These are phyloP conservation scores for Lethrus apterus DNA, from an alignment of 1,140 invertebrate species.

Conservation along the genomic window DNA sequence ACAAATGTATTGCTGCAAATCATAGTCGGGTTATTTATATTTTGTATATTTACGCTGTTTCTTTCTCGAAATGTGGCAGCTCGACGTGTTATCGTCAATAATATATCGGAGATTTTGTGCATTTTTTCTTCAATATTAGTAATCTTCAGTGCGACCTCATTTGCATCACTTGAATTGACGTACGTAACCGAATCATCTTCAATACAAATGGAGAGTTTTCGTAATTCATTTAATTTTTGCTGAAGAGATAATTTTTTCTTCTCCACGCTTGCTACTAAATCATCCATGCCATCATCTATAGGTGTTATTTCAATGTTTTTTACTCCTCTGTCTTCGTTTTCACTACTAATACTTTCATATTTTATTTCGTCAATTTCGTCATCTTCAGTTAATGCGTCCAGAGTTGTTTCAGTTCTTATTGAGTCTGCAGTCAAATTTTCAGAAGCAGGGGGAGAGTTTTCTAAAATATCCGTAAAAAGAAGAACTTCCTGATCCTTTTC, in stretches of 20 bases:
- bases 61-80: conserved; percentile 33
- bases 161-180: conserved; percentile 30
- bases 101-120: conserved; percentile 35
- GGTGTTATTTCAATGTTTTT: conserved; percentile 8
- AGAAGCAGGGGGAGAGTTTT: too few species aligned
- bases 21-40: conserved; percentile 30
- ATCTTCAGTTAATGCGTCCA: background rate
- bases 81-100: conserved; percentile 34
- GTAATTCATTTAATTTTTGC: conserved; percentile 35
- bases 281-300: conserved; percentile 36
- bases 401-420: too few species aligned
- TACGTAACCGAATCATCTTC: conserved; percentile 35
- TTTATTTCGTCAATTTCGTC: background rate
- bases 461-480: too few species aligned
- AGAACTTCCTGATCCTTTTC: too few species aligned
- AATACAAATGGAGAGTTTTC: conserved; percentile 28
- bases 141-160: conserved; percentile 32
- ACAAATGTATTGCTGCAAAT: conserved; percentile 20
- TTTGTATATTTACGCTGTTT: conserved; percentile 34
- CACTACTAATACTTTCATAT: background rate
- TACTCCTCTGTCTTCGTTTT: conserved; percentile 7
- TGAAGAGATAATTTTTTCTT: conserved; percentile 34
- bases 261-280: conserved; percentile 32
- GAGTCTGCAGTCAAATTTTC: too few species aligned
- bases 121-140: conserved; percentile 30